Evolutionary conservation across 2,113 vertebrate species (phyloP), one percentile per base, ranked within the genome.

Genomic region (Syngnathoides biaculeatus): DNA sequence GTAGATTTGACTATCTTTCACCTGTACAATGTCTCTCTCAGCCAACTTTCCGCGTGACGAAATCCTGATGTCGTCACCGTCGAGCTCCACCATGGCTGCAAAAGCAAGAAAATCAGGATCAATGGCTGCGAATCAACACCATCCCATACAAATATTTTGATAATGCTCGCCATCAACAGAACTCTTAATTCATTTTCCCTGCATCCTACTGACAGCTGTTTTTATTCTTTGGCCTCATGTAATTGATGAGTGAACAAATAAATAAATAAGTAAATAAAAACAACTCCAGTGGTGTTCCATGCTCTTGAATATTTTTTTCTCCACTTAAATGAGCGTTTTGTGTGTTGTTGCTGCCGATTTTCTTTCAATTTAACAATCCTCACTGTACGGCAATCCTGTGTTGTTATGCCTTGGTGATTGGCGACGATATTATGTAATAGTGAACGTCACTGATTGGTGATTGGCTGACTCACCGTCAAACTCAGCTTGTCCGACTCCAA

Each of bases 11-110:
- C 14, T 22, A 40, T 6, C 43, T 27, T 38, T 61, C 30, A 98
- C 96, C 95, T 98, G 96, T 52, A 97, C 96, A 3, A 98, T 97
- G 86, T 98, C 96, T 45, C 95, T 92, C 75, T 98, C 95, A 0
- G 96, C 96, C 85, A 95, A 81, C 80, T 94, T 96, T 26, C 95
- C 96, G 30, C 95, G 87, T 13, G 96, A 98, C 20, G 96, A 97
- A 84, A 98, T 93, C 86, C 95, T 92, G 64, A 97, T 89, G 5
- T 96, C 95, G 0, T 98, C 96, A 0, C 96, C 96, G 2, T 98
- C 96, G 84, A 98, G 85, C 75, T 98, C 96, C 74, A 97, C 95
- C 96, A 98, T 98, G 56, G 96, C 96, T 98, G 71, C 65, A 79
- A 63, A 84, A 50, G 26, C 6, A 43, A 24, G 2, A 42, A n/a